Percentiles rank a stretch among this genome's conserved stretches.
These are phyloP conservation scores for Parochlus steinenii DNA, from an alignment of 2,888 invertebrate species.

Conservation along the genomic window DNA sequence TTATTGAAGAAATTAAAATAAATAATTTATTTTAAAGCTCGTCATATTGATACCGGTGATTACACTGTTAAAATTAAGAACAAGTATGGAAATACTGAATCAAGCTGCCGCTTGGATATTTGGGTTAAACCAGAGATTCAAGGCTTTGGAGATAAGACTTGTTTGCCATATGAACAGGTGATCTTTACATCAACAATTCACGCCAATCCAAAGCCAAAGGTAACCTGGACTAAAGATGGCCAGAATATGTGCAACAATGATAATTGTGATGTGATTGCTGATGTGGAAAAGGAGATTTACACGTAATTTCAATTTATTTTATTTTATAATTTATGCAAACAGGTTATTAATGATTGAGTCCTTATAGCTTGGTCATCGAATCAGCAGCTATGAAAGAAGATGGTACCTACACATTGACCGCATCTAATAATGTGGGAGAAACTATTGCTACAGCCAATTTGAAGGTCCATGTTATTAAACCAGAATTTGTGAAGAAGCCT, in stretches of 20 bases:
- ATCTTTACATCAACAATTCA: slow-evolving; percentile 65
- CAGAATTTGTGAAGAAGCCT: slow-evolving; percentile 54
- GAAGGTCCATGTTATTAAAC: slow-evolving; percentile 59
- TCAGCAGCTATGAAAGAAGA: slow-evolving; percentile 53
- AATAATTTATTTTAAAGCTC: slow-evolving; percentile 29
- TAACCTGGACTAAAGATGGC: slow-evolving; percentile 50
- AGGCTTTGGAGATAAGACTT: slow-evolving; percentile 52
- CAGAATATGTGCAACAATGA: slow-evolving; percentile 30
- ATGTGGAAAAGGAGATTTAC: slow-evolving; percentile 28
- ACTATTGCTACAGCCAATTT: slow-evolving; percentile 49
- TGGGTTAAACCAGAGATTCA: slow-evolving; percentile 63
- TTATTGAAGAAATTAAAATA: not conserved
- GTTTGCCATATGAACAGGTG: slow-evolving; percentile 60
- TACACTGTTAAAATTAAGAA: slow-evolving; percentile 69
- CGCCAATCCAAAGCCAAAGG: slow-evolving; percentile 78
- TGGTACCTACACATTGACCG: slow-evolving; percentile 61
- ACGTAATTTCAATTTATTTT: slow-evolving; percentile 20
- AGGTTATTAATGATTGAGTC: slow-evolving; percentile 13
- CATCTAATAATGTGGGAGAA: slow-evolving; percentile 63
- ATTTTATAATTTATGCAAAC: slow-evolving; percentile 15
- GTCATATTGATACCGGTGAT: slow-evolving; percentile 61
- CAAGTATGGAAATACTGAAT: slow-evolving; percentile 58
- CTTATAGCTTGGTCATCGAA: slow-evolving; percentile 54
- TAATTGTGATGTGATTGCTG: slow-evolving; percentile 30
- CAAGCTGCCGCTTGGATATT: slow-evolving; percentile 60